Percentiles rank a stretch among this genome's conserved stretches.
phyloP scores from a whole-genome alignment of 2,888 invertebrate species.

The Lymantria monacha region DNA sequence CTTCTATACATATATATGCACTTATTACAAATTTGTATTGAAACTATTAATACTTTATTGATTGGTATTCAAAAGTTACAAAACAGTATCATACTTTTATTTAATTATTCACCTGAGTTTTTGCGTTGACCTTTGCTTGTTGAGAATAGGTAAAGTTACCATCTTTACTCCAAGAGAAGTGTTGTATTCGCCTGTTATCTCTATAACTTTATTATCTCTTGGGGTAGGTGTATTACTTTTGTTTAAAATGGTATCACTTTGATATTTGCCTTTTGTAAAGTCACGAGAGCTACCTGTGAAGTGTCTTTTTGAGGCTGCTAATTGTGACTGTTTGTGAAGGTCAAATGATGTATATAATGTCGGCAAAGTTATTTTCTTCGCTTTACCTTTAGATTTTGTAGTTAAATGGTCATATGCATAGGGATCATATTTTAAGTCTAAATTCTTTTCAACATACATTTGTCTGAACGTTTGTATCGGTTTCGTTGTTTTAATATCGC shows the following conservation, averaged over 20 bases:
- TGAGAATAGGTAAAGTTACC: background rate
- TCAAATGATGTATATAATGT: background rate
- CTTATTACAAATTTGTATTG: no score
- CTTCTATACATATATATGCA: no score
- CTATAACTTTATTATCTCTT: background rate
- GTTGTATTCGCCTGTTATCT: background rate
- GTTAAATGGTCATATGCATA: background rate
- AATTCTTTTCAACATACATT: slow-evolving; percentile 8
- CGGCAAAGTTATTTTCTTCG: background rate
- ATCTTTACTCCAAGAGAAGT: background rate
- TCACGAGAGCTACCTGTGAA: background rate
- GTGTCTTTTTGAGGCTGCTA: background rate
- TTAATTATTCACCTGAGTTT: background rate
- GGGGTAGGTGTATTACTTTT: background rate
- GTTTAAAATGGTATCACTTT: no score
- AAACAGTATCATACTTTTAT: no score
- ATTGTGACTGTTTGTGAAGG: background rate
- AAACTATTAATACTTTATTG: no score
- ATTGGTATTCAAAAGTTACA: no score
- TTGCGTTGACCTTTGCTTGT: background rate
- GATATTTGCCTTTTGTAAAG: no score
- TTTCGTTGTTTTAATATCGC: background rate
- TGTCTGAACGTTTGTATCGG: background rate
- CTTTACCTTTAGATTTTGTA: background rate
- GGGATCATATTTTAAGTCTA: slow-evolving; percentile 5